Evolutionary conservation across 2,113 vertebrate genomes (phyloP).

Genomic region (Saguinus midas): DNA sequence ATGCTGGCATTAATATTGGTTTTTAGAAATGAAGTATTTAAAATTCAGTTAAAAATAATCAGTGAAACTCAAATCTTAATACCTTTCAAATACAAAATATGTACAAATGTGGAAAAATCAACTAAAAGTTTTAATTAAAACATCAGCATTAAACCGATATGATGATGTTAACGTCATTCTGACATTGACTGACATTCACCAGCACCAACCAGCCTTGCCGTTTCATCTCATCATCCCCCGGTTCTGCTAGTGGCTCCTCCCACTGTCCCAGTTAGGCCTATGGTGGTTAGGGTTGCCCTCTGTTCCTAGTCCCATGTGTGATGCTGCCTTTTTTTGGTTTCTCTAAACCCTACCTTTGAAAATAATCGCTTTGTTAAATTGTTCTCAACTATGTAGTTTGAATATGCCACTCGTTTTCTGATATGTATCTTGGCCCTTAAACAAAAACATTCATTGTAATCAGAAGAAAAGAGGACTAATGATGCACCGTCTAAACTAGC

Average conservation of each 20-base stretch:
- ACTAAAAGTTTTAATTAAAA: background rate
- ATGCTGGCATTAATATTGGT: background rate
- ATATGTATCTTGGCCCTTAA: background rate
- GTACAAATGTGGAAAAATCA: background rate
- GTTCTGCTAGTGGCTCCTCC: background rate
- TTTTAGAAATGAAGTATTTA: conserved; percentile 12
- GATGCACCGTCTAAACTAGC: background rate
- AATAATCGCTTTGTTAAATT: background rate
- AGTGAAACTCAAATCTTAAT: background rate
- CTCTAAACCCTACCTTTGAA: background rate
- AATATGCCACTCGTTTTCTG: background rate
- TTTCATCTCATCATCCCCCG: background rate
- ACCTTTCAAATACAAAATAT: background rate
- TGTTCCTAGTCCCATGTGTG: background rate
- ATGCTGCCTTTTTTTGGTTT: background rate
- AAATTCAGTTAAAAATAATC: conserved; percentile 21
- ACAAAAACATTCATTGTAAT: background rate
- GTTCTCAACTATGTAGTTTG: background rate
- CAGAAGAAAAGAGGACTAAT: background rate
- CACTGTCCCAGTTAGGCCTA: background rate
- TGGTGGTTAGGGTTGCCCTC: background rate
- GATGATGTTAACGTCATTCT: background rate
- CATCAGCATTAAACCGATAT: background rate
- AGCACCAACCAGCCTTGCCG: background rate
- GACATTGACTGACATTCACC: background rate